Evolutionary conservation across 2,113 vertebrate species (phyloP).

Genomic region (Cyprinodon brontotheroides): DNA sequence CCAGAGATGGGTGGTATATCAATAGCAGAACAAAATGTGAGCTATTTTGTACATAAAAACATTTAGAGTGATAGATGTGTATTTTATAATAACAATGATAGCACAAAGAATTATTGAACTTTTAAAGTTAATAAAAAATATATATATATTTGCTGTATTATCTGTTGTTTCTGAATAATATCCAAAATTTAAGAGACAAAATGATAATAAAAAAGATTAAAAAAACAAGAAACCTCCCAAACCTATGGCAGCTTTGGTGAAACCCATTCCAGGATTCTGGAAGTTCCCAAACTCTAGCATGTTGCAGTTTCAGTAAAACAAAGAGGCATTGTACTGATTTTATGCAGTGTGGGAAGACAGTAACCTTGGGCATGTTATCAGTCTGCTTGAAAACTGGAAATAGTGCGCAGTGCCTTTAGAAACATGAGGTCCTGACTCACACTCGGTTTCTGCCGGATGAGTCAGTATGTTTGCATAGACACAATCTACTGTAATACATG

Average conservation of each 20-base stretch:
- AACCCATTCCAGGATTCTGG: background rate
- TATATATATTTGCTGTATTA: background rate
- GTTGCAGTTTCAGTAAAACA: slow-evolving; percentile 1
- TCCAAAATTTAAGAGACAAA: background rate
- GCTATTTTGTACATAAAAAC: background rate
- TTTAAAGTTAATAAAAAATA: background rate
- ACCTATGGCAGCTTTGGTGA: background rate
- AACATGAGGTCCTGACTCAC: slow-evolving; percentile 7
- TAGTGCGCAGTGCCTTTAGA: background rate
- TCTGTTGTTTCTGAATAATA: background rate
- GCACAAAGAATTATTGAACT: background rate
- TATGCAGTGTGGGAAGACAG: slow-evolving; percentile 7
- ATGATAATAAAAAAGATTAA: background rate
- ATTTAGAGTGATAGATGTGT: background rate
- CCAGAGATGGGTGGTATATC: slow-evolving; percentile 12
- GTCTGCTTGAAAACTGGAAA: slow-evolving; percentile 7
- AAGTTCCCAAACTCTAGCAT: background rate
- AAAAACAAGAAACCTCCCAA: background rate
- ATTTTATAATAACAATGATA: background rate
- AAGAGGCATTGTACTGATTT: background rate
- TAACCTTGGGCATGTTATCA: slow-evolving; percentile 18
- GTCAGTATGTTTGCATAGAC: background rate
- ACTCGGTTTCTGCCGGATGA: slow-evolving; percentile 11
- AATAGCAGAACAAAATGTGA: background rate
- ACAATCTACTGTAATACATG: background rate